Evolutionary conservation across 2,113 vertebrate genomes (phyloP), one percentile per base, ranked within the genome.

Genomic region (Gila orcuttii): DNA sequence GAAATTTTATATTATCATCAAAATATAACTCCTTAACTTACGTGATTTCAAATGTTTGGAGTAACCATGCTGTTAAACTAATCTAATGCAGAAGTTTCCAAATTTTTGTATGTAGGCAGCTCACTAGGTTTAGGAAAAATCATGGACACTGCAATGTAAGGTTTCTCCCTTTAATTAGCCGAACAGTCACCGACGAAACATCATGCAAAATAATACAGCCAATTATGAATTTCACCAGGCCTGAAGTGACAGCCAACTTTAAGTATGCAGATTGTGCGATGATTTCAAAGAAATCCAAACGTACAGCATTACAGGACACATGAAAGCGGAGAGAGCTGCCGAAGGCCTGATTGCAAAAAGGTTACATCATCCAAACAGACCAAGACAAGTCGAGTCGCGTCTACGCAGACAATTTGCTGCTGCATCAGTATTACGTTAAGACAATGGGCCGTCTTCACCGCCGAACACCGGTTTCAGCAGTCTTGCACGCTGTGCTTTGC

Each of bases 351-450:
- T 92, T 92, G 89, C 91, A 88, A 89, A 91, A 92, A 88, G 88
- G 89, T 91, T 91, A 89, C 90, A 92, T 92, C 91, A 91, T 86
- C 89, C 91, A 89, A 92, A 87, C 89, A 90, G 88, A 89, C 86
- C 84, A 76, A 90, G 89, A 89, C 90, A 87, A 87, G 88, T 79
- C 69, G 87, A 87, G 86, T 84, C 69, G 88, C 86, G 86, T 84
- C 86, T 88, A 88, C 76, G 36, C 84, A 89, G 85, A 88, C 82
- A 88, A 85, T 85, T 83, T 86, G 74, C 86, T 83, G 85, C 83
- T 79, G 87, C 69, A 87, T 85, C 85, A 88, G 88, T 91, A 90
- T 91, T 86, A 86, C 62, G 83, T 87, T 85, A 86, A 89, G 90
- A 88, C 88, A 89, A 89, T 89, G 83, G 85, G 84, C 75, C 68